Base-by-base conservation (phyloP, 64 coral and sea anemone genomes). In the Dendrophyllia cribrosa region DNA sequence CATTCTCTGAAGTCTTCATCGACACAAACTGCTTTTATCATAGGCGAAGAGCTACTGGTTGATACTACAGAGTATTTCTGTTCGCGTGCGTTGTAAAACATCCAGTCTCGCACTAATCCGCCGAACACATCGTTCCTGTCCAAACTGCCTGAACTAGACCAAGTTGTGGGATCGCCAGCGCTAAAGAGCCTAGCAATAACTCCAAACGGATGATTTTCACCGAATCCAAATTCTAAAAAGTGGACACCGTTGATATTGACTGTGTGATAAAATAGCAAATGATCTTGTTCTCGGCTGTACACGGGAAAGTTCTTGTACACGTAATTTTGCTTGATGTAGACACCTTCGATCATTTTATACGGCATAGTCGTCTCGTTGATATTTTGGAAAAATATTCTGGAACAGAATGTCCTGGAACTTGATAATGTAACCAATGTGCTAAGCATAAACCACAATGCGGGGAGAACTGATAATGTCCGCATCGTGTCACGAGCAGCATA, bases 1-100 rank as follows among this genome's bases (percentile, higher is more conserved):
- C 95, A 96, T 61, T 90, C 74, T 45, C 90, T 72, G 51, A 96
- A 96, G 74, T 96, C 95, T 52, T 90, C 65, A 15, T 96, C 95
- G 1, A 96, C 95, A 13, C 91, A 96, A 11, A 96, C 87, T 6
- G 95, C 95, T 80, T 89, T 96, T 19, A 92, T 69, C 19, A 5
- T 61, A 4, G 46, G 70, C 20, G 49, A 56, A 47, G 11, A 88
- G 17, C 20, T 51, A 11, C 63, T 16, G 0, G 47, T 86, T 52
- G 1, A 7, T 5, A 7, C 79, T 45, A 19, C 17, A 55, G 34
- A 64, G 52, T 52, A 23, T 0, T 11, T 85, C 13, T 55, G n/a
- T 0, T 77, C 79, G 0, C 82, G 51, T 17, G 50, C 9, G 56
- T 70, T 77, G 6, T 71, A 93, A 8, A 89, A 93, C 21, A 62